A percentile compares a stretch with the other conserved stretches of the same genome.
Conservation (phyloP, 1,140 invertebrate species). For the Arctopsyche grandis region DNA sequence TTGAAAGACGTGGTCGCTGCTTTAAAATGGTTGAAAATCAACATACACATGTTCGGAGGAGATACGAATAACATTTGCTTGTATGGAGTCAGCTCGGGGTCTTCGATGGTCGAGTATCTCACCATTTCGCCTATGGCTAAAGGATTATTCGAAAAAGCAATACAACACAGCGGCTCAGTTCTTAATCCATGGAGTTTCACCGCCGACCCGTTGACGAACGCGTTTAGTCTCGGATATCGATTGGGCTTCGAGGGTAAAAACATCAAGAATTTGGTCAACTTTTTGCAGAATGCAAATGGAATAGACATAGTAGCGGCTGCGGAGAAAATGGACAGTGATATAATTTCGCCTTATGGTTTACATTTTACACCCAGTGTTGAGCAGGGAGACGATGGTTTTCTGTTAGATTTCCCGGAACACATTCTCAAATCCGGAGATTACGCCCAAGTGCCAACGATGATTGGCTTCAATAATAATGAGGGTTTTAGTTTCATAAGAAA, state of each 20-base stretch:
- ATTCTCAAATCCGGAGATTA: constrained; percentile 60
- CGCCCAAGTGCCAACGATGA: constrained; percentile 62
- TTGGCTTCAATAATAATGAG: constrained; percentile 62
- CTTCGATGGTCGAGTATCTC: constrained; percentile 61
- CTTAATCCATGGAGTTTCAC: constrained; percentile 71
- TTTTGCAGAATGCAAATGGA: constrained; percentile 57
- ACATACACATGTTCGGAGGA: constrained; percentile 65
- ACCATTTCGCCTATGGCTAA: constrained; percentile 59
- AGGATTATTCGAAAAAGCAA: constrained; percentile 62
- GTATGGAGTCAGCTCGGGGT: constrained; percentile 64
- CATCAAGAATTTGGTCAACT: constrained; percentile 59
- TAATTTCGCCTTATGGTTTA: constrained; percentile 56
- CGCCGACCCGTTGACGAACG: constrained; percentile 59
- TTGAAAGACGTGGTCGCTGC: constrained; percentile 70
- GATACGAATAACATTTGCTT: constrained; percentile 62
- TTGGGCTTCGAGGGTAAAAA: constrained; percentile 59
- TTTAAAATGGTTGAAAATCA: constrained; percentile 68
- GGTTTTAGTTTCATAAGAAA: constrained; percentile 60
- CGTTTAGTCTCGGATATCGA: constrained; percentile 59
- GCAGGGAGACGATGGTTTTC: constrained; percentile 58
- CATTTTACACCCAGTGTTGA: constrained; percentile 61
- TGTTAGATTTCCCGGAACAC: constrained; percentile 58
- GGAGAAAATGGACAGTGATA: constrained; percentile 53
- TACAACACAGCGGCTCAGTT: constrained; percentile 75
- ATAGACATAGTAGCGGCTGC: constrained; percentile 57